A percentile compares a stretch with the other conserved stretches of the same genome.
Conservation (phyloP, 1,140 invertebrate genomes). For the Heliconius melpomene region DNA sequence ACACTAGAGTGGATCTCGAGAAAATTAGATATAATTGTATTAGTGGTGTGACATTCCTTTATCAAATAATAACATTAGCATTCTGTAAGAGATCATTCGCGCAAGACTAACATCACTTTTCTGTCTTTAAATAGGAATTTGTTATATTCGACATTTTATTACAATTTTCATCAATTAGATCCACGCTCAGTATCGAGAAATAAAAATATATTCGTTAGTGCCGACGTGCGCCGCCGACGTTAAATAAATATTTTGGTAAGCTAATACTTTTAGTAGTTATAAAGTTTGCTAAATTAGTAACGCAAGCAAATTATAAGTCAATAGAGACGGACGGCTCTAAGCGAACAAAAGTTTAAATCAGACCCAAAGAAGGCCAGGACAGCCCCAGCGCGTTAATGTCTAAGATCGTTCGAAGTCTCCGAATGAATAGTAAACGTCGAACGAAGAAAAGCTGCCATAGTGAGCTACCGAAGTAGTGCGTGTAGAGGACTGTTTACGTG, state of each 20-base stretch:
- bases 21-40: constrained; percentile 38
- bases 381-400: neutral
- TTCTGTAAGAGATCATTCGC: constrained; percentile 36
- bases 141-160: constrained; percentile 44
- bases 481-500: constrained; percentile 1
- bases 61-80: constrained; percentile 11
- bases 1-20: constrained; percentile 41
- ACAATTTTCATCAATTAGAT: constrained; percentile 50
- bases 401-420: constrained; percentile 6
- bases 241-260: constrained; percentile 74
- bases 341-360: constrained; percentile 27
- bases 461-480: constrained; percentile 11
- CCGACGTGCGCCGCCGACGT: constrained; percentile 44
- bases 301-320: constrained; percentile 47
- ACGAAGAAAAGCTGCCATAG: constrained; percentile 17
- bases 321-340: constrained; percentile 49
- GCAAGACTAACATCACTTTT: constrained; percentile 21
- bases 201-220: constrained; percentile 16
- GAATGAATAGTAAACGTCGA: neutral
- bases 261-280: constrained; percentile 72
- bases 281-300: constrained; percentile 63
- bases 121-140: constrained; percentile 27
- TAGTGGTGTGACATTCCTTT: neutral
- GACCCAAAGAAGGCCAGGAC: constrained; percentile 20
- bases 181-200: constrained; percentile 39